Conservation (phyloP, 2,113 vertebrate species). For the Nesogale talazaci region DNA sequence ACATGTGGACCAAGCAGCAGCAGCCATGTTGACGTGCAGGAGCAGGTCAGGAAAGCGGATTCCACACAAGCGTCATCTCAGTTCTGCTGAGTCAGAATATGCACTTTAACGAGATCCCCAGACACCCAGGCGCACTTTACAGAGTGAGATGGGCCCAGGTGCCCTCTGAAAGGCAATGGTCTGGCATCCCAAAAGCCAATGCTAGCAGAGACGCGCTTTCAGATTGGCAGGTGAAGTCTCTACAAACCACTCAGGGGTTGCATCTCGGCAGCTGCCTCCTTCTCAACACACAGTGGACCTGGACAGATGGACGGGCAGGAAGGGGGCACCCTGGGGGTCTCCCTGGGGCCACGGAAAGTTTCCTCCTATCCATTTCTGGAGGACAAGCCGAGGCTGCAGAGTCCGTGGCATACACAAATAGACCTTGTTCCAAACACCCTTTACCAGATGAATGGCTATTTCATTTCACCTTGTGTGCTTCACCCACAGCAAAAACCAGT, state of each 20-base stretch:
- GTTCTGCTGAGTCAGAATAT: not conserved
- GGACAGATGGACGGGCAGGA: not conserved
- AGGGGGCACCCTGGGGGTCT: not conserved
- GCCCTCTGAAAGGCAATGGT: not conserved
- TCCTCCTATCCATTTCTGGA: not conserved
- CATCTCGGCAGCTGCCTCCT: not conserved
- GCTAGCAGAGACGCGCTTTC: not conserved
- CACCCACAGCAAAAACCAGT: not conserved
- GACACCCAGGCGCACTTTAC: rapidly evolving
- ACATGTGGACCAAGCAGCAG: not conserved
- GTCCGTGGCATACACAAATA: not conserved
- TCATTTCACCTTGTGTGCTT: not conserved
- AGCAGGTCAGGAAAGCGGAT: not conserved
- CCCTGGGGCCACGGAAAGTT: not conserved
- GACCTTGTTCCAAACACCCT: not conserved
- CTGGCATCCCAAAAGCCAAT: not conserved
- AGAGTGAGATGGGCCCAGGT: not conserved
- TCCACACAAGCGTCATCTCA: not conserved
- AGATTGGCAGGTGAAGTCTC: not conserved
- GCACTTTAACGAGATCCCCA: not conserved
- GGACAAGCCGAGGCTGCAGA: not conserved
- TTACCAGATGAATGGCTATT: not conserved
- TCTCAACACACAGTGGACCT: not conserved
- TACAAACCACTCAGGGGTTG: not conserved
- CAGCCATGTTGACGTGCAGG: not conserved